Evolutionary conservation across 1,140 invertebrate genomes (phyloP).

Genomic region (Aphis gossypii): DNA sequence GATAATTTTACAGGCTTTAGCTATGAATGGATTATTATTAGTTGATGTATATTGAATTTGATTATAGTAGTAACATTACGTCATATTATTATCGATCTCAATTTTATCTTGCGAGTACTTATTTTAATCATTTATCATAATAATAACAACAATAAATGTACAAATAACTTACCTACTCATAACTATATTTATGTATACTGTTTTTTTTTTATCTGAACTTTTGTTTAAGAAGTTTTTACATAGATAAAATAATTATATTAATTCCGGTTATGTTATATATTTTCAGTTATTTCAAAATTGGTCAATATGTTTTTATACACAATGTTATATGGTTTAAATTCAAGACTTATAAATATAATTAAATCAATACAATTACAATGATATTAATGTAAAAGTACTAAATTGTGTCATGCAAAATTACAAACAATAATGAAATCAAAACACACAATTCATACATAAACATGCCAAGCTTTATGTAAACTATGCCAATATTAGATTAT

Average conservation of each 20-base stretch:
- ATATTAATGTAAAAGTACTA: constrained; percentile 12
- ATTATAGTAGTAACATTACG: background rate
- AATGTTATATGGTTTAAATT: background rate
- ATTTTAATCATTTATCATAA: background rate
- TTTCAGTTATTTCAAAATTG: background rate
- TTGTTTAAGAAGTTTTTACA: background rate
- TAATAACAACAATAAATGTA: background rate
- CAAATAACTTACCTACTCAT: background rate
- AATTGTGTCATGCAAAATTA: constrained; percentile 24
- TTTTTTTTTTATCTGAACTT: background rate
- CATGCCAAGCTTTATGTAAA: constrained; percentile 11
- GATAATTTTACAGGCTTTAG: background rate
- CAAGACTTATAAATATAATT: background rate
- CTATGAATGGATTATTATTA: background rate
- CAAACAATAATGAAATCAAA: background rate
- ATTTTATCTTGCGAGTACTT: background rate
- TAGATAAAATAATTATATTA: background rate
- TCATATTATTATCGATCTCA: background rate
- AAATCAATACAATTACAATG: background rate
- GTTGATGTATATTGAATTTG: background rate
- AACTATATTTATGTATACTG: background rate
- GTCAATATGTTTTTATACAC: background rate
- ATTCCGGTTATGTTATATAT: background rate
- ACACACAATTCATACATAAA: background rate
- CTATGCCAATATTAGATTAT: background rate